Conservation (phyloP, 37 sponge, comb jelly and placozoan species). For the Agelas oroides region DNA sequence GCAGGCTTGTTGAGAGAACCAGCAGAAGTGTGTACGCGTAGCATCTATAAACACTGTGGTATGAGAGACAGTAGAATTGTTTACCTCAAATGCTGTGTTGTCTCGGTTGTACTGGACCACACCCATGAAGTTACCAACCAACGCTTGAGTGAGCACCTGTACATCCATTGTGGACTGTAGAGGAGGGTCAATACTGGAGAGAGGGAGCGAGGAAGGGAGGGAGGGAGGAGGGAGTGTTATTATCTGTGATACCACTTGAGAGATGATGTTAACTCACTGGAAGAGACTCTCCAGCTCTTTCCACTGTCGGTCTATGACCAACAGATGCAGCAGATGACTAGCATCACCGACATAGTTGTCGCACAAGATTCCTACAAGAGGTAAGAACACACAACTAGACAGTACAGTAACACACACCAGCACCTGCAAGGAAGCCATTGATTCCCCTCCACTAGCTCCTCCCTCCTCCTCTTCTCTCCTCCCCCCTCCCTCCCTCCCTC, state of each 20-base stretch:
- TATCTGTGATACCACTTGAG: not conserved
- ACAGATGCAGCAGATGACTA: not conserved
- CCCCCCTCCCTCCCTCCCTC: not conserved
- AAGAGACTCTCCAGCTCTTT: constrained; percentile 7
- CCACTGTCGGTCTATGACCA: not conserved
- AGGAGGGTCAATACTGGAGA: constrained; percentile 43
- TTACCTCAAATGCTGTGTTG: constrained; percentile 74
- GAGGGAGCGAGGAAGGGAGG: constrained; percentile 13
- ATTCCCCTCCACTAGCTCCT: no score
- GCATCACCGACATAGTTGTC: no score
- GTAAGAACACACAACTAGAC: no score
- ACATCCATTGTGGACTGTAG: constrained; percentile 53
- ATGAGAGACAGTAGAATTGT: no score
- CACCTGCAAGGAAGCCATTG: no score
- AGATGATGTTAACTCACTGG: constrained; percentile 20
- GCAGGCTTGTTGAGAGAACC: no score
- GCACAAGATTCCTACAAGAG: no score
- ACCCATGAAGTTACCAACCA: constrained; percentile 80
- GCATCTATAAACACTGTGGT: no score
- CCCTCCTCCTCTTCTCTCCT: no score
- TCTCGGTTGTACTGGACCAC: constrained; percentile 93
- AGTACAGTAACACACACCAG: no score
- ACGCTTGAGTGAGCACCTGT: constrained; percentile 28
- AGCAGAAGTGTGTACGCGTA: no score
- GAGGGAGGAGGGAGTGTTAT: not conserved